Evolutionary conservation across 92 coral and sea anemone genomes (phyloP).

Genomic region (Epizoanthus illoricatus): DNA sequence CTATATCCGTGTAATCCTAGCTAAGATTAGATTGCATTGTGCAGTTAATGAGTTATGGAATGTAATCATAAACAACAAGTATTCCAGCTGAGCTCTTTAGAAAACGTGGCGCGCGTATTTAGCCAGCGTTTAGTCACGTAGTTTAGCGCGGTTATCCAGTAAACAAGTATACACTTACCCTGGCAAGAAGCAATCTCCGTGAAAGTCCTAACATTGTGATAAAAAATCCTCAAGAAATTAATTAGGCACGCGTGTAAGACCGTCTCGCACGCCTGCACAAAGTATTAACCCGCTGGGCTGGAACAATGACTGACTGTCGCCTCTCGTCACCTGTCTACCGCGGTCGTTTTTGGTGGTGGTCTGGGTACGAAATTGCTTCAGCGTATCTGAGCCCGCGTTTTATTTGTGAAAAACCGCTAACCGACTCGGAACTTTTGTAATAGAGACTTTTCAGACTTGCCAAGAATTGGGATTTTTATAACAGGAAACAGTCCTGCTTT

Average conservation of each 20-base stretch:
- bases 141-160: no score
- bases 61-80: no score
- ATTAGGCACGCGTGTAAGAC: background rate
- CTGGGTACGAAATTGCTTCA: background rate
- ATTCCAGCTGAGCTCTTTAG: no score
- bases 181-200: conserved; percentile 10
- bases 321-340: background rate
- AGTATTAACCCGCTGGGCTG: no score
- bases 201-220: background rate
- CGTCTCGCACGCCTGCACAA: background rate
- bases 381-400: background rate
- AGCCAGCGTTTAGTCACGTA: no score
- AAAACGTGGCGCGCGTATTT: background rate
- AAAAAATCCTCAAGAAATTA: background rate
- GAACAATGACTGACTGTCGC: no score
- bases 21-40: no score
- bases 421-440: background rate
- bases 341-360: background rate
- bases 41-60: no score
- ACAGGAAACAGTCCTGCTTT: background rate
- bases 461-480: background rate
- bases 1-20: no score
- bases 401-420: background rate
- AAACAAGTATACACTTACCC: conserved; percentile 6
- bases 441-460: no score